Evolutionary conservation across 2,113 vertebrate species (phyloP).

Genomic region (Cyrtonyx montezumae): DNA sequence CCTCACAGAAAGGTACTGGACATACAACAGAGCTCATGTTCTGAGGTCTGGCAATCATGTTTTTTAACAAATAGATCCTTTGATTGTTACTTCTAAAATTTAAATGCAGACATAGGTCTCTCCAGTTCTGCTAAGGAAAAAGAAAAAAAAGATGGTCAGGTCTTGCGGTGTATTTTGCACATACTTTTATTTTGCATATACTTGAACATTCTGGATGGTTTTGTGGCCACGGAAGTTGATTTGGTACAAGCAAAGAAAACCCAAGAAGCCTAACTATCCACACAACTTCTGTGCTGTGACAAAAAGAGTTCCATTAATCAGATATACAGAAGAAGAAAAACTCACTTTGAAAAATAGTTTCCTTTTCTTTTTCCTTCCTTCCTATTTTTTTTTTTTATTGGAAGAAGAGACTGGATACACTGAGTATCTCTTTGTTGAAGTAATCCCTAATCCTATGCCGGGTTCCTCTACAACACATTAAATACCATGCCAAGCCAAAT

Average conservation of each 20-base stretch:
- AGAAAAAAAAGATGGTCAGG: not conserved
- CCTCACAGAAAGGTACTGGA: not conserved
- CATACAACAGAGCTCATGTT: accelerated
- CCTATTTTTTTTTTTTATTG: not conserved
- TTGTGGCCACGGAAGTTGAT: not conserved
- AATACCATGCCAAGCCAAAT: not conserved
- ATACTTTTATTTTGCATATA: not conserved
- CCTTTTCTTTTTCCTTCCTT: too few species aligned
- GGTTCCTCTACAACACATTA: not conserved
- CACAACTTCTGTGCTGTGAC: not conserved
- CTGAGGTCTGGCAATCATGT: not conserved
- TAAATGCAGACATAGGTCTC: not conserved
- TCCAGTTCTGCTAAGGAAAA: not conserved
- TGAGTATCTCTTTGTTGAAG: not conserved
- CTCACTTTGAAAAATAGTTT: not conserved
- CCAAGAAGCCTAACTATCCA: not conserved
- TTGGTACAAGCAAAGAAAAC: not conserved
- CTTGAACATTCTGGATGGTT: not conserved
- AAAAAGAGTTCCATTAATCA: not conserved
- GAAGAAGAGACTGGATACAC: not conserved
- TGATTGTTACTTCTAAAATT: not conserved
- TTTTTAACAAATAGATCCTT: not conserved
- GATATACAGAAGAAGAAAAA: not conserved
- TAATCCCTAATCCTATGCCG: not conserved
- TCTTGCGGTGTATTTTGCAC: not conserved